These are phyloP conservation scores for Hippopotamus amphibius DNA, from an alignment of 2,113 vertebrate species.

Conservation along the genomic window DNA sequence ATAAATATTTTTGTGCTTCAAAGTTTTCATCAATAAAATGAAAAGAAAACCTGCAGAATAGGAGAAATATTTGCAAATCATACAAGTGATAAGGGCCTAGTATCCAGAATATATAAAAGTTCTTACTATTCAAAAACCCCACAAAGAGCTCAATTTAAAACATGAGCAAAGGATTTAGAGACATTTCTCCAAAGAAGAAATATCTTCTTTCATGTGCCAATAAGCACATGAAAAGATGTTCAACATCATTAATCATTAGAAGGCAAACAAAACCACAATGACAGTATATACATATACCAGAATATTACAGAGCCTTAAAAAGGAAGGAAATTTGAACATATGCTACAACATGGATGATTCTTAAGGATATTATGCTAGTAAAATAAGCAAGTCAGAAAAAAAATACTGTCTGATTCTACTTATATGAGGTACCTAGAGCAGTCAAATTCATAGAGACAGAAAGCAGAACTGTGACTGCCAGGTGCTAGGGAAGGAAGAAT, in stretches of 20 bases:
- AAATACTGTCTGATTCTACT: neutral
- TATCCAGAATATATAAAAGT: too few species aligned
- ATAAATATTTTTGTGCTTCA: neutral
- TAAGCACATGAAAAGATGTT: neutral
- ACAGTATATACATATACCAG: neutral
- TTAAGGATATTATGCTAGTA: neutral
- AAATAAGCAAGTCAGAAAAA: neutral
- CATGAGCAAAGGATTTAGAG: neutral
- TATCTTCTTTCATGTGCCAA: slow-evolving; percentile 8
- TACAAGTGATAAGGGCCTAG: too few species aligned
- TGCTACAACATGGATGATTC: neutral
- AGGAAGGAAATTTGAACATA: neutral
- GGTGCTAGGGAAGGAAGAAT: too few species aligned
- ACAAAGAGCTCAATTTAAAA: too few species aligned
- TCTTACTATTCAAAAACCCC: too few species aligned
- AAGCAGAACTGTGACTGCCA: neutral
- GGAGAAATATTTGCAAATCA: too few species aligned
- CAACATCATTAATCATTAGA: neutral
- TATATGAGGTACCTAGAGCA: neutral
- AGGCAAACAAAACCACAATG: slow-evolving; percentile 14
- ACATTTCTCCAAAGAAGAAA: slow-evolving; percentile 42
- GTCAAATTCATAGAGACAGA: neutral
- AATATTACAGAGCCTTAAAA: neutral
- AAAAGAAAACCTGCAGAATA: too few species aligned
- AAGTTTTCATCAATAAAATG: too few species aligned